Base-by-base conservation (phyloP, 1,140 invertebrate species). In the Diabrotica virgifera region DNA sequence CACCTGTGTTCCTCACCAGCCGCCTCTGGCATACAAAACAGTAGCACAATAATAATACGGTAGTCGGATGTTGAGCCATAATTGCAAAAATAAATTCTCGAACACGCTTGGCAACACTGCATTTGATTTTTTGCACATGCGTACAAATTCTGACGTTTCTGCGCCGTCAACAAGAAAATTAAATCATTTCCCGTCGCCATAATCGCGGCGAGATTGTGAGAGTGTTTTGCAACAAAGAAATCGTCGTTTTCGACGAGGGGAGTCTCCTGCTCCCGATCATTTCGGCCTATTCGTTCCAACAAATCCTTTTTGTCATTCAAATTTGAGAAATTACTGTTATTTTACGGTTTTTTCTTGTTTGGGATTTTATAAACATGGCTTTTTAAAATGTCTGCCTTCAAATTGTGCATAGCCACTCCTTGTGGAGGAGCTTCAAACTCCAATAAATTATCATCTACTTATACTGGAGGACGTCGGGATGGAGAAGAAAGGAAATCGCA, bases 331-430 rank as follows among this genome's bases (percentile, higher is more conserved):
- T 56, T 76, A 65, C 62, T 69, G 74, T 72, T 46, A 73, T 73
- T 66, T 59, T 75, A 53, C 51, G 67, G 63, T 74, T 79, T 82
- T 84, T 84, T 82, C 82, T 79, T 80, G 80, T 80, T 62, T 78
- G 78, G 76, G 77, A 78, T 70, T 79, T 79, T 76, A 81, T 82
- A 88, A 88, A 88, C 86, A 91, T 90, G 89, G 88, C 87, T 89
- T 90, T 85, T 85, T 91, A 88, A 89, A 84, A 90, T 90, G 89
- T 88, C 84, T 86, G 80, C 80, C 77, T 78, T 85, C 83, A 85
- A 85, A 79, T 80, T 83, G 81, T 76, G 77, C 79, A 81, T 81
- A 77, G 80, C 83, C 82, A 86, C 88, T 89, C 86, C 86, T 82
- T 82, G 84, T 83, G 88, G 87, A 89, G 87, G 86, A 82, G 81